These are phyloP conservation scores for Sialis lutaria DNA, from an alignment of 2,888 invertebrate species.

Conservation along the genomic window DNA sequence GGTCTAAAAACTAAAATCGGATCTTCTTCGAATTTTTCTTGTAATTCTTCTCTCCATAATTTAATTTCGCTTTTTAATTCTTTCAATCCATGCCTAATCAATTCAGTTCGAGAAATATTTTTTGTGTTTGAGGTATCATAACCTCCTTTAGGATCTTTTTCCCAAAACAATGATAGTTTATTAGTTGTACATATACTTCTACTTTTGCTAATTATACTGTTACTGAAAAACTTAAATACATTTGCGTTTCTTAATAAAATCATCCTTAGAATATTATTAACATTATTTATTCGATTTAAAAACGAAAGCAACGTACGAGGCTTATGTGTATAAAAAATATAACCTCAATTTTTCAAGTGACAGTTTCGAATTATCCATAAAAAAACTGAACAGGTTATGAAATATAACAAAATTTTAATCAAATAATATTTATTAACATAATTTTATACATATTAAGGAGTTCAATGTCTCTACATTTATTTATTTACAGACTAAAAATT, in stretches of 20 bases:
- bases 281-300: no score
- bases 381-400: no score
- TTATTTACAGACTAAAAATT: neutral
- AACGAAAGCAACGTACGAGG: no score
- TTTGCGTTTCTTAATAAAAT: no score
- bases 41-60: slow-evolving; percentile 48
- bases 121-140: slow-evolving; percentile 27
- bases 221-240: no score
- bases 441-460: neutral
- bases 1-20: slow-evolving; percentile 32
- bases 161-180: slow-evolving; percentile 29
- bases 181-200: slow-evolving; percentile 15
- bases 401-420: no score
- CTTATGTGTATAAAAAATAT: no score
- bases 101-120: slow-evolving; percentile 29
- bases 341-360: no score
- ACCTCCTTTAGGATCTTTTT: slow-evolving; percentile 40
- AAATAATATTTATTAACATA: no score
- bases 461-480: neutral
- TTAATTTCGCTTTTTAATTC: slow-evolving; percentile 47
- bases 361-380: no score
- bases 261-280: no score
- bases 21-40: slow-evolving; percentile 43
- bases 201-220: neutral
- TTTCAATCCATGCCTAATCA: slow-evolving; percentile 43